These are phyloP conservation scores for Avahi laniger DNA, from an alignment of 2,797 vertebrate genomes.

Conservation along the genomic window DNA sequence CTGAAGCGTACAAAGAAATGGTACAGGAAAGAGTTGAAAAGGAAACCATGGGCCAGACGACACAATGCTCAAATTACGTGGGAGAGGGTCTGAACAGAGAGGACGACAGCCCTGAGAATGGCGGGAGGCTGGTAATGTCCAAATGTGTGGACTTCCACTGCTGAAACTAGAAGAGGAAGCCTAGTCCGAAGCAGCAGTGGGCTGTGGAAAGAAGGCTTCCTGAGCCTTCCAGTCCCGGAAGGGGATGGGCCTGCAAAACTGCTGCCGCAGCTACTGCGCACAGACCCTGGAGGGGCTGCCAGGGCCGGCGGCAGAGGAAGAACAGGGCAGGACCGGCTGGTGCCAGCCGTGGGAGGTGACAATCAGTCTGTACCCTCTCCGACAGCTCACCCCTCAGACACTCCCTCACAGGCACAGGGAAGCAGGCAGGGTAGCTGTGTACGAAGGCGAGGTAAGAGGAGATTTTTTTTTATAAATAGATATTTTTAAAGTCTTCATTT, in stretches of 20 bases:
- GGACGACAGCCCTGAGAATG: neutral
- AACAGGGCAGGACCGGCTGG: neutral
- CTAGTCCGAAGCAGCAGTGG: neutral
- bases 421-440: too few species aligned
- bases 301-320: neutral
- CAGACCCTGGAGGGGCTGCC: too few species aligned
- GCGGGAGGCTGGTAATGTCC: neutral
- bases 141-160: neutral
- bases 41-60: neutral
- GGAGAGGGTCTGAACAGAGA: neutral
- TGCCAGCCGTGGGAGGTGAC: fast-evolving
- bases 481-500: neutral
- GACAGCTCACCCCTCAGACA: neutral
- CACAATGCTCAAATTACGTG: neutral
- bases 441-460: neutral
- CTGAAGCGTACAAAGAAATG: neutral
- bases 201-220: neutral
- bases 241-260: too few species aligned
- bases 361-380: neutral
- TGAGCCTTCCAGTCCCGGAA: neutral
- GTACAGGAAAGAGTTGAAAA: neutral
- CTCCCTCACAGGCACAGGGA: neutral
- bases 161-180: neutral
- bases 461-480: neutral
- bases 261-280: neutral